Evolutionary conservation across 2,797 vertebrate species (phyloP), one percentile per base, ranked within the genome.

Genomic region (Liparis tanakae): DNA sequence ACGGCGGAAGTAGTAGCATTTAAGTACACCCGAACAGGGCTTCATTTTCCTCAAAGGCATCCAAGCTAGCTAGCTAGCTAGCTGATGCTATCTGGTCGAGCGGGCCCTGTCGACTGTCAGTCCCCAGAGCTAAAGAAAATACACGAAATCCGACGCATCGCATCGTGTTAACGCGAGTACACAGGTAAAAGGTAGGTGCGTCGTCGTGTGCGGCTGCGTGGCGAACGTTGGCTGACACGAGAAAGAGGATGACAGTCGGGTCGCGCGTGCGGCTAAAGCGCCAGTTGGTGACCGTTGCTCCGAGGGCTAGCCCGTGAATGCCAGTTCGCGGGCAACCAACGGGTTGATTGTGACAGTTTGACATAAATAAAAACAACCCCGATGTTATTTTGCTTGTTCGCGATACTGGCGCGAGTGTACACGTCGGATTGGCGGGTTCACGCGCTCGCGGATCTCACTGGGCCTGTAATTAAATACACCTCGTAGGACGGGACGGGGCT

Each of bases 61-160:
- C 63, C 78, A 61, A 57, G 81, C 72, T 81, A 73, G 68, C 59
- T 62, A 73, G 68, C 59, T 62, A 59, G 78, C 63, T 30, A 59
- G 78, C 63, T 62, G 30, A 48, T 20, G 67, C 56, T 82, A 85
- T 80, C 78, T 53, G 54, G 68, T 48, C 53, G 81, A 81, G 41
- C 76, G 88, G 92, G 92, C 89, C 91, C 72, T 18, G 62, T 70
- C 77, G 86, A 76, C 82, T 90, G 82, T 88, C 86, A 83, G 34
- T 63, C 20, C 63, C 41, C 46, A 67, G 74, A 63, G 54, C 57
- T 41, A 41, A 7, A 60, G 30, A 44, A n/a, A 25, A 53, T 3
- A 1, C 9, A 14, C 39, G 0, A 20, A 63, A 48, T 0, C 1
- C 34, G 25, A 25, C 33, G 3, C 6, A 34, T 15, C 0, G 36